phyloP scores from a whole-genome alignment of 2,113 vertebrate genomes.

The Oryzias melastigma region DNA sequence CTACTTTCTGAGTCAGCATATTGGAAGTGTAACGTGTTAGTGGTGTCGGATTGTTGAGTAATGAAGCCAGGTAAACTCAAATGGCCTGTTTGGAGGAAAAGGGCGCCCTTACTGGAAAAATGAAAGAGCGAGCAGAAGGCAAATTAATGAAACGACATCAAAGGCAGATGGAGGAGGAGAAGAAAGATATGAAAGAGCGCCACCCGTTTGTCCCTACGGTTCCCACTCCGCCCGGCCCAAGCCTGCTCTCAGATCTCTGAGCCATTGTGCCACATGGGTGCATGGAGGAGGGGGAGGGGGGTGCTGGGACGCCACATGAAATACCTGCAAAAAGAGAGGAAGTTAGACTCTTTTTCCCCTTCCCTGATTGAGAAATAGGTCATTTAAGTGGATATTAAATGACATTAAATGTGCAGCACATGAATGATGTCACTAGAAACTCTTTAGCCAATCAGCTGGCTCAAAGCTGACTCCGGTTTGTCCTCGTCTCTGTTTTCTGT shows the following conservation, averaged over 20 bases:
- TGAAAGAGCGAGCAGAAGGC: slow-evolving; percentile 55
- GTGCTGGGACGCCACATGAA: slow-evolving; percentile 34
- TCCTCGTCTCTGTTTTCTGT: slow-evolving; percentile 23
- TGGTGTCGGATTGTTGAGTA: background rate
- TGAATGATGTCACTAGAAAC: slow-evolving; percentile 33
- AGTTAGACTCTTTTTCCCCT: too few species aligned
- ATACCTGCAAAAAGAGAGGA: slow-evolving; percentile 5
- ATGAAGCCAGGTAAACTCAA: slow-evolving; percentile 5
- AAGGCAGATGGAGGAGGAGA: slow-evolving; percentile 54
- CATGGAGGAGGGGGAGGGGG: slow-evolving; percentile 57
- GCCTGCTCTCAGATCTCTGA: slow-evolving; percentile 65
- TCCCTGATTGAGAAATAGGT: too few species aligned
- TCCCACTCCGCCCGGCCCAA: slow-evolving; percentile 62
- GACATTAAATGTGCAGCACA: slow-evolving; percentile 14
- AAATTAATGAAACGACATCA: slow-evolving; percentile 78
- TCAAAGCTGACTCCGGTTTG: slow-evolving; percentile 67
- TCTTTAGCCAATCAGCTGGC: slow-evolving; percentile 55
- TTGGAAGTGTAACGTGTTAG: too few species aligned
- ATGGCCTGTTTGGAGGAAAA: slow-evolving; percentile 9
- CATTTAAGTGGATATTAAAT: too few species aligned
- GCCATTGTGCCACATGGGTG: slow-evolving; percentile 62
- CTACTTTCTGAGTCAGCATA: too few species aligned
- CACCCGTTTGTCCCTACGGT: slow-evolving; percentile 63
- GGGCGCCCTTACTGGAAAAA: slow-evolving; percentile 32
- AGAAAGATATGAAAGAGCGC: slow-evolving; percentile 67